These are phyloP conservation scores for Cololabis saira DNA, from an alignment of 2,113 vertebrate genomes.

Conservation along the genomic window DNA sequence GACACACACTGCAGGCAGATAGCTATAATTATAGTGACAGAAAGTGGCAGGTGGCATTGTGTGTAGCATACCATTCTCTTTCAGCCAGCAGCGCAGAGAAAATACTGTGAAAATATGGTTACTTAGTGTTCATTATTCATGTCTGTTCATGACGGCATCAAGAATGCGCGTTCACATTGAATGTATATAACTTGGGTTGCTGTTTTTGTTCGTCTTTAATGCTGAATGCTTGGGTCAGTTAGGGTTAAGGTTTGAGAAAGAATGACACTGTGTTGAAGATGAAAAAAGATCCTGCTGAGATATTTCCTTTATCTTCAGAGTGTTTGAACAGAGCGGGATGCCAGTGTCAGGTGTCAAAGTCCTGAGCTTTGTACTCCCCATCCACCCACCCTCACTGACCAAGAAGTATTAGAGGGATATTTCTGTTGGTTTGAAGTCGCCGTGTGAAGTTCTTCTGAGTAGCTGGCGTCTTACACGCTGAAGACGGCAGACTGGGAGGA, in stretches of 20 bases:
- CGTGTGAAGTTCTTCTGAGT: too few species aligned
- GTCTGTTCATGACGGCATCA: conserved; percentile 20
- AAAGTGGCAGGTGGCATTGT: conserved; percentile 78
- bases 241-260: too few species aligned
- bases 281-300: too few species aligned
- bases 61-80: conserved; percentile 46
- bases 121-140: conserved; percentile 25
- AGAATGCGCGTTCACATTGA: conserved; percentile 9
- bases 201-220: too few species aligned
- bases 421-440: too few species aligned
- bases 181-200: neutral
- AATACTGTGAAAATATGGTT: conserved; percentile 20
- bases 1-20: conserved; percentile 43
- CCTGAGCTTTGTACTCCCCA: neutral
- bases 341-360: conserved; percentile 14
- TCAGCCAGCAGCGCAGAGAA: conserved; percentile 37
- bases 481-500: too few species aligned
- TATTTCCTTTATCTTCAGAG: too few species aligned
- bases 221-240: too few species aligned
- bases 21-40: conserved; percentile 80
- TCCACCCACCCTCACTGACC: neutral
- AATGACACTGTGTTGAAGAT: too few species aligned
- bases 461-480: too few species aligned
- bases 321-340: neutral
- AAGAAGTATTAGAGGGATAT: neutral